Evolutionary conservation across 2,888 invertebrate genomes (phyloP).

Genomic region (Drosophila anomelani): DNA sequence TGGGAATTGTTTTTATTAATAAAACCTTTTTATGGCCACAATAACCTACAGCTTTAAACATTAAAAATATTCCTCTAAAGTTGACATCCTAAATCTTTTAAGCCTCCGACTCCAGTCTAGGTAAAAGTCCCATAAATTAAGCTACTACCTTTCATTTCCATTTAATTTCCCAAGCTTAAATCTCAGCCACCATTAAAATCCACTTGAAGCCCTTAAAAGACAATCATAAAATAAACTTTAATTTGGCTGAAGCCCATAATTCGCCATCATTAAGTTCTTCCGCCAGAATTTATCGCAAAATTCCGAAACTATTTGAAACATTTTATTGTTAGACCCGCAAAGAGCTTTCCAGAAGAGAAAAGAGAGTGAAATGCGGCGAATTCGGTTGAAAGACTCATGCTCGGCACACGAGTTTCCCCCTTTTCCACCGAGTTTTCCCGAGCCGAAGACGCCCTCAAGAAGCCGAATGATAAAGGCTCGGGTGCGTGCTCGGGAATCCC

Average conservation of each 20-base stretch:
- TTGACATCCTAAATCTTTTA: not conserved
- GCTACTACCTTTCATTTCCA: constrained; percentile 1
- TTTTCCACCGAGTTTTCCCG: constrained; percentile 14
- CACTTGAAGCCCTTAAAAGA: constrained; percentile 1
- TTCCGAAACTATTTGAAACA: constrained; percentile 34
- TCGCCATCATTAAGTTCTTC: constrained; percentile 22
- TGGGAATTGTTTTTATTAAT: not conserved
- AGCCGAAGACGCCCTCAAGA: constrained; percentile 8
- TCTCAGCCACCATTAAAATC: constrained; percentile 4
- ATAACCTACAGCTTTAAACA: not conserved
- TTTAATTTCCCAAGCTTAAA: constrained; percentile 13
- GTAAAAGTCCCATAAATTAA: not conserved
- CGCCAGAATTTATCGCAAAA: constrained; percentile 30
- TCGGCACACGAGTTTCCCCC: constrained; percentile 4
- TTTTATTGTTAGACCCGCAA: constrained; percentile 18
- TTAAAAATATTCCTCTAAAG: not conserved
- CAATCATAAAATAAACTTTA: constrained; percentile 15
- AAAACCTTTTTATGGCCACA: not conserved
- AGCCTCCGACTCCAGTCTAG: not conserved
- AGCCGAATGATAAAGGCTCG: constrained; percentile 37
- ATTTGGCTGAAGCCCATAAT: constrained; percentile 17
- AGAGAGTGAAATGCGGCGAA: constrained; percentile 40
- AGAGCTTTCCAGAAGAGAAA: constrained; percentile 5
- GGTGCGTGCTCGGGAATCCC: constrained; percentile 35
- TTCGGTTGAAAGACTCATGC: constrained; percentile 1